phyloP scores from a whole-genome alignment of 1,140 invertebrate genomes.

The Drosophila orosa region DNA sequence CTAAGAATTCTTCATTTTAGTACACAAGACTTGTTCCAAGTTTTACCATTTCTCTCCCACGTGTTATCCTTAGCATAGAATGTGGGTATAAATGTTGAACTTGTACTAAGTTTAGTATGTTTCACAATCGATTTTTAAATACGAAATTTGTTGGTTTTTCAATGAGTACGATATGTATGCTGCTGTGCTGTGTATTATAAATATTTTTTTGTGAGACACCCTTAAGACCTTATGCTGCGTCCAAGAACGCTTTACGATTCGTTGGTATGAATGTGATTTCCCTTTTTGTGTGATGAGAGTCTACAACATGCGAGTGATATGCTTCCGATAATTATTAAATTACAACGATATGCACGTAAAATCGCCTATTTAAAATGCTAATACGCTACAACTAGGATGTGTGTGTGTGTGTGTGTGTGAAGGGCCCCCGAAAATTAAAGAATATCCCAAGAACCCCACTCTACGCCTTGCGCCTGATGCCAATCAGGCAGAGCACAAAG shows the following conservation, averaged over 20 bases:
- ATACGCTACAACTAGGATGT: conserved; percentile 51
- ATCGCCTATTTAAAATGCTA: conserved; percentile 76
- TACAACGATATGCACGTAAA: conserved; percentile 71
- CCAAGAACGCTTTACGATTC: conserved; percentile 34
- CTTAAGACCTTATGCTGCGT: conserved; percentile 64
- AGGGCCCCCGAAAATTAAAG: conserved; percentile 38
- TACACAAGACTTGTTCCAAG: conserved; percentile 17
- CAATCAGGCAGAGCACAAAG: conserved; percentile 84
- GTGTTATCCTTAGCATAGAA: neutral
- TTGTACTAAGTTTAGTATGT: conserved; percentile 18
- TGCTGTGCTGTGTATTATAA: conserved; percentile 63
- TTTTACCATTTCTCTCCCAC: neutral
- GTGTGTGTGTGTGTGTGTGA: conserved; percentile 7
- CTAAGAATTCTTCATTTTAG: conserved; percentile 33
- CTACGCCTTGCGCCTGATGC: conserved; percentile 84
- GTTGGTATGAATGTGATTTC: conserved; percentile 42
- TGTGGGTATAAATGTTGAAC: conserved; percentile 3
- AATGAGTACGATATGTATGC: conserved; percentile 51
- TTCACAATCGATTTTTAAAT: neutral
- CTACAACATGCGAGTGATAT: conserved; percentile 78
- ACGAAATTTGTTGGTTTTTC: conserved; percentile 33
- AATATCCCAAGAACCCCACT: conserved; percentile 16
- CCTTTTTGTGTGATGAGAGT: conserved; percentile 53
- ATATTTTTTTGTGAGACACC: conserved; percentile 71
- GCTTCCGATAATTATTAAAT: conserved; percentile 78